phyloP scores from a whole-genome alignment of 2,113 vertebrate genomes.

The Chaetodon trifascialis region DNA sequence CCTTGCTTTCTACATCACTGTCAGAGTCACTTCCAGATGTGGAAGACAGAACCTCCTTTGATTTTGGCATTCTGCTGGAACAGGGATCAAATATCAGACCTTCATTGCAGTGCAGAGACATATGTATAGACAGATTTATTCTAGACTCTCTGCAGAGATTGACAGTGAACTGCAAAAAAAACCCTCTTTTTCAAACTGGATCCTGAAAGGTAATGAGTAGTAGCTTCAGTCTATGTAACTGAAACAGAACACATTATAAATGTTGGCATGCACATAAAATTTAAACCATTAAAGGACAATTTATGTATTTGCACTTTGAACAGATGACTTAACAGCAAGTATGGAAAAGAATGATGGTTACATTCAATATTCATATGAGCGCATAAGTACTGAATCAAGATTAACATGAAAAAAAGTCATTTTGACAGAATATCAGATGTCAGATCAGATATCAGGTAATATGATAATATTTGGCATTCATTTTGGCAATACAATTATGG shows the following conservation, averaged over 20 bases:
- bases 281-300: too few relatives aligned
- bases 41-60: constrained; percentile 96
- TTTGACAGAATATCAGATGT: background rate
- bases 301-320: background rate
- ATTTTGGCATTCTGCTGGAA: constrained; percentile 93
- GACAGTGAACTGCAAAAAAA: background rate
- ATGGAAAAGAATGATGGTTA: background rate
- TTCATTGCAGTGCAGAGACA: background rate
- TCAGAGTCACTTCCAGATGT: constrained; percentile 96
- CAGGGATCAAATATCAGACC: constrained; percentile 14
- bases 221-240: background rate
- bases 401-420: background rate
- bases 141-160: background rate
- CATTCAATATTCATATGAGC: too few relatives aligned
- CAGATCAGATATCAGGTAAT: too few relatives aligned
- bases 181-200: background rate
- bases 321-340: background rate
- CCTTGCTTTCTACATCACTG: constrained; percentile 96
- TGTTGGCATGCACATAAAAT: background rate
- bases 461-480: too few relatives aligned
- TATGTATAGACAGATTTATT: background rate
- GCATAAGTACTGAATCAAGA: too few relatives aligned
- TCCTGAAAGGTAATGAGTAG: background rate
- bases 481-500: too few relatives aligned
- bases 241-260: background rate